Base-by-base conservation (phyloP, 2,888 invertebrate genomes). In the Actias luna region DNA sequence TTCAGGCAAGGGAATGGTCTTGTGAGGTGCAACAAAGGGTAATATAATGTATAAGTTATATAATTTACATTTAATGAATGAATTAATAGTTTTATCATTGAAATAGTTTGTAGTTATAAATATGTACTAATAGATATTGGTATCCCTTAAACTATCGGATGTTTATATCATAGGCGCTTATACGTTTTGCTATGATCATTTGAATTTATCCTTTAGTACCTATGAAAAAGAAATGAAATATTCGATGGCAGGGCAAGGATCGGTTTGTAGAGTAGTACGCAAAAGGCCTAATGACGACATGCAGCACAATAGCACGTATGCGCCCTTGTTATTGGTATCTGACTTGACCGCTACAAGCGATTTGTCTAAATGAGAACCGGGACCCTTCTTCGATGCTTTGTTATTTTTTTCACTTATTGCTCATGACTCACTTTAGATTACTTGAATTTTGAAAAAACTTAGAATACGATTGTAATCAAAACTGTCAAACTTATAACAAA, bases 291-390 rank as follows among this genome's bases (percentile, higher is more conserved):
- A 92, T 90, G 92, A 91, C 85, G 88, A 85, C 84, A 79, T 78
- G 78, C 84, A 86, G 80, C 84, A 92, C 92, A 92, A 92, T 91
- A 88, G 89, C 88, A 89, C 84, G 84, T 84, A 85, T 85, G 84
- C 79, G 75, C 65, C 87, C 90, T 91, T 92, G 86, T 91, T 92
- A 91, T 91, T 91, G 91, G 89, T 89, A 88, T 90, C 90, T 88
- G 90, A 88, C 88, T 87, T 90, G 89, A 91, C 91, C 91, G 90
- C 90, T 88, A 90, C 88, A 83, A 89, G 85, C 89, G 90, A 92
- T 92, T 92, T 91, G 92, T 92, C 90, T 88, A 91, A 91, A 92
- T 90, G 90, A 92, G 90, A 90, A 90, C 91, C 92, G 90, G 89
- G 81, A 85, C 88, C 84, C 83, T 83, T 70, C 71, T 69, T 73